Conservation (phyloP, 2,113 vertebrate species). For the Grantiella picta region DNA sequence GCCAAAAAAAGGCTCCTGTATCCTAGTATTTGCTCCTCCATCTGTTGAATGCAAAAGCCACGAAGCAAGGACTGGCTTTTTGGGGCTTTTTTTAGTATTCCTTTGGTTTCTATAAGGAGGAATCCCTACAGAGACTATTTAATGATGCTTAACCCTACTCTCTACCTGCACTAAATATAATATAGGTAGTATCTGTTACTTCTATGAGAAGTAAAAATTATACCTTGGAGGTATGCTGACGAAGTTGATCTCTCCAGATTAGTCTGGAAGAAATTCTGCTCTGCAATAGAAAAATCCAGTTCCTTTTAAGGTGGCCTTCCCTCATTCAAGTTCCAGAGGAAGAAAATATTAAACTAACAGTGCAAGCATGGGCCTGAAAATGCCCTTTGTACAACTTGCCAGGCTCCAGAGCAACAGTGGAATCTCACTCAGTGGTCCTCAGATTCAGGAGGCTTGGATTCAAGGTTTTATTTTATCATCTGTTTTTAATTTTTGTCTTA, state of each 20-base stretch:
- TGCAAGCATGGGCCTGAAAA: not conserved
- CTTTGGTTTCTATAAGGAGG: not conserved
- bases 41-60: not conserved
- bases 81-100: not conserved
- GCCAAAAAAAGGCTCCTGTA: not conserved
- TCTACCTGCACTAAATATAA: not conserved
- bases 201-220: not conserved
- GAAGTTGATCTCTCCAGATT: not conserved
- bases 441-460: not conserved
- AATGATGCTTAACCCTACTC: not conserved
- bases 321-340: not conserved
- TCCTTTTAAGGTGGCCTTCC: not conserved
- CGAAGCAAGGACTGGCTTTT: not conserved
- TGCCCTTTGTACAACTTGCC: not conserved
- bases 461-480: not conserved
- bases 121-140: not conserved
- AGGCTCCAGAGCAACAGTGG: not conserved
- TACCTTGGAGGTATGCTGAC: not conserved
- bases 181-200: not conserved
- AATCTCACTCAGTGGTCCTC: not conserved
- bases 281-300: not conserved
- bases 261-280: not conserved
- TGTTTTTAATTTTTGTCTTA: not conserved
- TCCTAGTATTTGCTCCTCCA: not conserved
- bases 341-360: not conserved